Base-by-base conservation (phyloP, 2,797 vertebrate genomes). In the Leucoraja ocellata region DNA sequence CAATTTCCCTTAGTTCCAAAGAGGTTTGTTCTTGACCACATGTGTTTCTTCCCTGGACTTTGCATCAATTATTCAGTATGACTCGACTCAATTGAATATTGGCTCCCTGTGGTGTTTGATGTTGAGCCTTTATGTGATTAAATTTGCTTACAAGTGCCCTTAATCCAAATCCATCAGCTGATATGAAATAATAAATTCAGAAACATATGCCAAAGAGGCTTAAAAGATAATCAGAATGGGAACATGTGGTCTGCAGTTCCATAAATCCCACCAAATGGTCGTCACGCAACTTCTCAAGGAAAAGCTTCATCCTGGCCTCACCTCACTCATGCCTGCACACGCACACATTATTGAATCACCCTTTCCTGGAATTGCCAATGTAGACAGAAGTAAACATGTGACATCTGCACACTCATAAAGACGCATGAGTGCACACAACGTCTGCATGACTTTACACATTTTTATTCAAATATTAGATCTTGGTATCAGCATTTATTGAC, bases 201-300 rank as follows among this genome's bases (percentile, higher is more conserved):
- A 91, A 74, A 74, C 90, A 74, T 91, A 91, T 91, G 36, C 65
- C 90, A 46, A 71, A 91, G 86, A 91, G 21, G 63, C 86, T 91
- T 91, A 91, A 91, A 91, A 91, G 86, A 71, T 71, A 71, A 74
- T 74, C 28, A 25, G 61, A 65, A 88, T 9, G 14, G 83, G 54
- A n/a, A 5, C 54, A 14, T 84, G 81, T 54, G 13, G 7, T 28
- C 61, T 88, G 2, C 58, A 65, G 6, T 13, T 65, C n/a, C 28
- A 16, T 61, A 61, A 84, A 61, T 65, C 58, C 7, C 25, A 5
- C 1, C 14, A 88, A 88, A 65, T 88, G 5, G 16, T n/a, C 18
- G 18, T 73, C 11, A 18, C 65, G 39, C 32, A 23, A 58, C 10
- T 14, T 63, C 36, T 18, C 4, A 23, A 28, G 25, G 46, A 9